Base-by-base conservation (phyloP, 2,888 invertebrate species). In the Lithophane leautieri region DNA sequence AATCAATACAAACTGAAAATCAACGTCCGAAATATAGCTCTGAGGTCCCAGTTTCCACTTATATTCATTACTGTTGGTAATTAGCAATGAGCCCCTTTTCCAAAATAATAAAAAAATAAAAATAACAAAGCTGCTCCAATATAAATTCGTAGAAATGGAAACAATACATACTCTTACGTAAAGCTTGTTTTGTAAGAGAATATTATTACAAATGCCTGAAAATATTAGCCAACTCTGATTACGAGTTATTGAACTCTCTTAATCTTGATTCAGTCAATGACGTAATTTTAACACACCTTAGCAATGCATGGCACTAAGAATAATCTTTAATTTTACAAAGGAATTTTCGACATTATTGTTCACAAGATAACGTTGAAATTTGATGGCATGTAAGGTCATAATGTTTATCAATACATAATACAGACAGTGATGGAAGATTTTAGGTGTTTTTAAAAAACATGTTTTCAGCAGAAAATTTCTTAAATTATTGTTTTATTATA, bases 401-500 rank as follows among this genome's bases (percentile, higher is more conserved):
- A 62, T 60, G 28, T 73, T 84, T 81, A 83, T 70, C 22, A 44
- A 44, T n/a, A 74, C 44, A 65, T 63, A 52, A 68, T 25, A 16
- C 22, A 78, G 82, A 82, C 80, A 82, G 58, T 86, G 80, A 84
- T 78, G 82, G 86, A 86, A 82, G 70, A 52, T 78, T 73, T 82
- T 73, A 72, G 47, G 25, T 47, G 68, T 78, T 69, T 25, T 70
- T 76, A 79, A 76, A 25, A 79, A 84, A 74, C 79, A 83, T 79
- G 81, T 86, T 87, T 83, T 77, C 44, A 58, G 44, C 54, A 58
- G 28, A 71, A 60, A 19, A n/a, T 69, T 80, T 47, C 28, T 68
- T 52, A 52, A 40, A 34, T 44, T 58, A 65, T 50, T 56, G 68
- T 71, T 75, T 72, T 69, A 84, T 67, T 71, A 75, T 66, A 84